Conservation (phyloP, 2,888 invertebrate genomes). For the Eupithecia abbreviata region DNA sequence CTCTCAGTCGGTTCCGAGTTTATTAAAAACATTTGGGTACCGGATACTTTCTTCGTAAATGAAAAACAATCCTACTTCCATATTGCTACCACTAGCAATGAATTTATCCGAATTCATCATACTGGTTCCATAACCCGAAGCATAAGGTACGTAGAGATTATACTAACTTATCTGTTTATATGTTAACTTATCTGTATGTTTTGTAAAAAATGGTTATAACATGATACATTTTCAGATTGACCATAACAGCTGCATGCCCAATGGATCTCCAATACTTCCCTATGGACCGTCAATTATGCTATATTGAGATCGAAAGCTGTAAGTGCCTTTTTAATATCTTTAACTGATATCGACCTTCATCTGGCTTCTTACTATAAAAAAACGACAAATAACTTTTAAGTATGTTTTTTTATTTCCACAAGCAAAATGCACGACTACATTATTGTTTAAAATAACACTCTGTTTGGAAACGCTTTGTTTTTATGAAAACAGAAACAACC, state of each 20-base stretch:
- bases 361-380: constrained; percentile 15
- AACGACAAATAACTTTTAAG: neutral
- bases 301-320: constrained; percentile 98
- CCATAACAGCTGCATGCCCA: constrained; percentile 97
- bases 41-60: constrained; percentile 99
- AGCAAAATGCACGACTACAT: constrained; percentile 10
- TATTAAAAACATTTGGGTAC: constrained; percentile 99
- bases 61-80: constrained; percentile 99
- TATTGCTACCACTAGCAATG: constrained; percentile 99
- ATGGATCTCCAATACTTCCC: constrained; percentile 98
- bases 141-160: constrained; percentile 89
- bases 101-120: constrained; percentile 97
- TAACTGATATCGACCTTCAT: neutral
- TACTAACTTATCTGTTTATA: neutral
- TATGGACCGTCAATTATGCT: constrained; percentile 97
- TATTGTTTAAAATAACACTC: constrained; percentile 26
- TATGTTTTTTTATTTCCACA: constrained; percentile 3
- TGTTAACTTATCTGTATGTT: neutral
- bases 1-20: constrained; percentile 97
- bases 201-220: no score
- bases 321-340: constrained; percentile 81
- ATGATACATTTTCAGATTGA: constrained; percentile 88
- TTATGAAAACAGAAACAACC: constrained; percentile 1
- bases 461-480: constrained; percentile 51
- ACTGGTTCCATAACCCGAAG: constrained; percentile 97